phyloP scores from a whole-genome alignment of 2,888 invertebrate species.

The Seira sanloemensis region DNA sequence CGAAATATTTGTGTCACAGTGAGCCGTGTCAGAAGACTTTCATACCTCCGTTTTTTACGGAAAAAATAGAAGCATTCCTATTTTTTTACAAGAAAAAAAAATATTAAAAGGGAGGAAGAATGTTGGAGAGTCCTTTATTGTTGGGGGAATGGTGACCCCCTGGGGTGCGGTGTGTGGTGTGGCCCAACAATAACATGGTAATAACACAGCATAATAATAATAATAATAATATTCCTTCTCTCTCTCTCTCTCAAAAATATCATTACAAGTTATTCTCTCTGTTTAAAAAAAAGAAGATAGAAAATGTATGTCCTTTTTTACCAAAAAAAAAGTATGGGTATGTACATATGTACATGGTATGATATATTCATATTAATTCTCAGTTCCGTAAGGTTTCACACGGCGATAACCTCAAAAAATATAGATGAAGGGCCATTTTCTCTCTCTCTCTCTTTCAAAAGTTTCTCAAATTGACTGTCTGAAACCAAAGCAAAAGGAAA shows the following conservation, averaged over 20 bases:
- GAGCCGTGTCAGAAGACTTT: slow-evolving; percentile 8
- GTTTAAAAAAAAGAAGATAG: neutral
- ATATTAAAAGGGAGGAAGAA: neutral
- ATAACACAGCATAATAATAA: slow-evolving; percentile 5
- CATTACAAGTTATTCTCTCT: slow-evolving; percentile 11
- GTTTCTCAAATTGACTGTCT: too few relatives aligned
- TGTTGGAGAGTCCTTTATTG: neutral
- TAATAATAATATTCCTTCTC: too few relatives aligned
- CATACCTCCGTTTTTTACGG: neutral
- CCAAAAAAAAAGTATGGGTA: too few relatives aligned
- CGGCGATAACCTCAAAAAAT: slow-evolving; percentile 17
- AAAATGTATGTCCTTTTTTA: slow-evolving; percentile 12
- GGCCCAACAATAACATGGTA: slow-evolving; percentile 24
- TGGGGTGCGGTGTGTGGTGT: slow-evolving; percentile 45
- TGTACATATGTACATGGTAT: too few relatives aligned
- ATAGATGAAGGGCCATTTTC: slow-evolving; percentile 3
- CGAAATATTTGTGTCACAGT: slow-evolving; percentile 11
- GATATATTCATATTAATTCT: too few relatives aligned
- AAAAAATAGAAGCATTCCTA: too few relatives aligned
- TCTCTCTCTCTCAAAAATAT: too few relatives aligned
- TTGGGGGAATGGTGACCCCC: slow-evolving; percentile 34
- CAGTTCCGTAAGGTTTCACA: neutral
- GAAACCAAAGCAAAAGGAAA: too few relatives aligned
- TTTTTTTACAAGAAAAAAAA: neutral
- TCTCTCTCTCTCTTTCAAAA: neutral